Evolutionary conservation across 2,888 invertebrate species (phyloP), one percentile per base, ranked within the genome.

Genomic region (Ormyrus thymus): DNA sequence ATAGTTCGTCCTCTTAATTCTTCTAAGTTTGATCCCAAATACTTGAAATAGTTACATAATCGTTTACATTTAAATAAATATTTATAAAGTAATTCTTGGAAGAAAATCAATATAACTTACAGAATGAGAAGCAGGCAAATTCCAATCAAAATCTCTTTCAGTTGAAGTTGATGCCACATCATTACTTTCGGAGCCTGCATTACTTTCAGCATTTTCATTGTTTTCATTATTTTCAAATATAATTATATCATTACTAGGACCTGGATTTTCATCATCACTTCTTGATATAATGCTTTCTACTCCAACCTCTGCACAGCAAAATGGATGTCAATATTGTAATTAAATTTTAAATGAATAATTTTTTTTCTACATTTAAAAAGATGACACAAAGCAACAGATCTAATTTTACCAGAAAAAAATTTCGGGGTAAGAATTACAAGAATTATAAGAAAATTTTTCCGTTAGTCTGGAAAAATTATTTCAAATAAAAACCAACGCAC

Each of bases 1-100:
- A 94, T 90, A 51, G 93, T 93, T n/a, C 94, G 91, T 1, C 94
- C 94, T 7, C 92, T 91, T 2, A 94, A 90, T 64, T 93, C 93
- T 86, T 93, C 93, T 86, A 94, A 86, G 83, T 92, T 92, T 75
- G 90, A 88, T 5, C 93, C 93, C 76, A 93, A 88, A 84, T 93
- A 93, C 93, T 93, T 84, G 53, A 87, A 84, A 72, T 81, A 46
- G 70, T 66, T 80, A 76, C 29, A 68, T 71, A 48, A n/a, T 51
- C 50, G 10, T 4, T 11, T 6, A 13, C n/a, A 48, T 64, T 61
- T 51, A 71, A 56, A 79, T 65, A 62, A 46, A 45, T 55, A 46
- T 46, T n/a, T 48, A 64, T 7, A 29, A 29, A 50, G 51, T 15
- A 64, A 10, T 43, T 6, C 6, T 68, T 62, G 43, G 9, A 53